These are phyloP conservation scores for Ctenosaura bakeri DNA, from an alignment of 2,797 vertebrate species.

Conservation along the genomic window DNA sequence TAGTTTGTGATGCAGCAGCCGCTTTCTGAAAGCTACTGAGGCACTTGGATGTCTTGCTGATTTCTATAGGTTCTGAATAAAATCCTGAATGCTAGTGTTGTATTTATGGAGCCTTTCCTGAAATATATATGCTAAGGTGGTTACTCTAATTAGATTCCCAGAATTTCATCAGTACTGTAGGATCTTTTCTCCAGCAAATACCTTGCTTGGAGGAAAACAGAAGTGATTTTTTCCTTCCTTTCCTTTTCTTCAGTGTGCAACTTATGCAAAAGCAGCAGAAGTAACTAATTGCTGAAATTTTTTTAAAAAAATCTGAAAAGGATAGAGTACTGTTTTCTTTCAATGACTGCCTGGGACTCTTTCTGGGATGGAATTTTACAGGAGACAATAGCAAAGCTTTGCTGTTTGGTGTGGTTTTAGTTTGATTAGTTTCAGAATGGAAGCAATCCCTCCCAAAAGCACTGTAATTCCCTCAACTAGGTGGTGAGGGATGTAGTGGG, in stretches of 20 bases:
- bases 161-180: neutral
- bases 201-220: neutral
- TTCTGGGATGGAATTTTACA: too few relatives aligned
- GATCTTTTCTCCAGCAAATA: neutral
- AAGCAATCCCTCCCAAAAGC: too few relatives aligned
- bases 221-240: neutral
- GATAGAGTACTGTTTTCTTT: neutral
- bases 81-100: neutral
- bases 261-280: neutral
- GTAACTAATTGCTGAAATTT: neutral
- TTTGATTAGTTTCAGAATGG: too few relatives aligned
- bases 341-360: neutral
- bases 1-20: slow-evolving; percentile 22
- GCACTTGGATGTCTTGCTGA: neutral
- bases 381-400: too few relatives aligned
- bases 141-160: neutral
- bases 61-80: neutral
- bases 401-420: too few relatives aligned
- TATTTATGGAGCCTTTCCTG: neutral
- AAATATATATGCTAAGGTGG: neutral
- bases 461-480: too few relatives aligned
- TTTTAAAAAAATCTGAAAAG: neutral
- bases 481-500: too few relatives aligned
- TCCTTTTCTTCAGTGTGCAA: neutral
- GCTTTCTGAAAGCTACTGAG: neutral